Base-by-base conservation (phyloP, 1,140 invertebrate genomes). In the Delia radicum region DNA sequence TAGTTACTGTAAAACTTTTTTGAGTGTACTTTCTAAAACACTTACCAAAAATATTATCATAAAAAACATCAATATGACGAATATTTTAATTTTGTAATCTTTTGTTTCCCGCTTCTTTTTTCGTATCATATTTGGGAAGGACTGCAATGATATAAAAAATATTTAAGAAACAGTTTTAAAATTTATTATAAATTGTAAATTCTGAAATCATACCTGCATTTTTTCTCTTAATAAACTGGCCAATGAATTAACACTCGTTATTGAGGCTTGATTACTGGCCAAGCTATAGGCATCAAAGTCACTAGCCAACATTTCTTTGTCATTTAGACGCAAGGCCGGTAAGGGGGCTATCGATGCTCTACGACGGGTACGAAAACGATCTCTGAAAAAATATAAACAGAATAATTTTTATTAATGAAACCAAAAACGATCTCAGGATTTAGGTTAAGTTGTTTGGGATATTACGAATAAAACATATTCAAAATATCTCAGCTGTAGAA, bases 171-270 rank as follows among this genome's bases (percentile, higher is more conserved):
- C n/a, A 15, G 15, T 46, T 0, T 15, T 1, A 73, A 48, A 63
- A 28, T 63, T 4, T n/a, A n/a, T n/a, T n/a, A n/a, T n/a, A n/a
- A 24, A 7, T 61, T 61, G 8, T 6, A 63, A 63, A 2, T 13
- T 37, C 21, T 3, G 37, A 24, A 27, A 31, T 67, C 67, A 33
- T 85, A 94, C 90, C 86, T 94, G 92, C 67, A 95, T 87, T 88
- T 95, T 94, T 81, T 95, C 94, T 78, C 91, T 92, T 1, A 95
- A 87, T 55, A 95, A 86, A 85, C 93, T 94, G 61, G 93, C 93
- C 61, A 95, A 89, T 1, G 93, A 94, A 82, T 95, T 95, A 55
- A 94, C 90, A 73, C 93, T 94, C 0, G 93, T 94, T 78, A 95
- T 92, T 4, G 94, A 94, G 75, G 83, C 81, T 75, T 86, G 85